Percentiles rank a stretch among this genome's conserved stretches.
Conservation (phyloP, 2,888 invertebrate species). For the Macaria notata region DNA sequence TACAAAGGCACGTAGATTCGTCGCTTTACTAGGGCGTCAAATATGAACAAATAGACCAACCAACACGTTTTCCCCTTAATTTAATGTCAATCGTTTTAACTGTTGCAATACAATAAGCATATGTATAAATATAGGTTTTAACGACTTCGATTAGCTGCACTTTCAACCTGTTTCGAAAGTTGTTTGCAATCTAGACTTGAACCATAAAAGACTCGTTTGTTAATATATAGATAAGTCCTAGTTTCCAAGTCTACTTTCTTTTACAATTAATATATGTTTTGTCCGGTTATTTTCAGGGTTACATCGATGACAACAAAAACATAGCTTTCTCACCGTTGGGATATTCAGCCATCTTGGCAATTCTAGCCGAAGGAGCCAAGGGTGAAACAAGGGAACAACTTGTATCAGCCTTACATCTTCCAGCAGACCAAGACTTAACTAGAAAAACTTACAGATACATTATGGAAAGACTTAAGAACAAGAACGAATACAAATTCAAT, state of each 20-base stretch:
- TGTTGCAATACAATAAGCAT: too few species aligned
- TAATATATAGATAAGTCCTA: slow-evolving; percentile 6
- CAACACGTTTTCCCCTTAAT: too few species aligned
- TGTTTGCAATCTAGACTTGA: slow-evolving; percentile 11
- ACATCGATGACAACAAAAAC: slow-evolving; percentile 78
- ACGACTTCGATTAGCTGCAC: slow-evolving; percentile 10
- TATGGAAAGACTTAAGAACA: slow-evolving; percentile 76
- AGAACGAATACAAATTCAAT: slow-evolving; percentile 71
- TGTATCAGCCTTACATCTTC: slow-evolving; percentile 78
- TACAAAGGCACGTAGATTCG: too few species aligned
- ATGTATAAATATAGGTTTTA: too few species aligned
- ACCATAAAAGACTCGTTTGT: background rate
- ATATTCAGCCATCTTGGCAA: slow-evolving; percentile 83
- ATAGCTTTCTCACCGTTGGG: slow-evolving; percentile 86
- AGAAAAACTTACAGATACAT: slow-evolving; percentile 74
- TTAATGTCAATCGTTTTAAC: too few species aligned
- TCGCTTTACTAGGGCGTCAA: too few species aligned
- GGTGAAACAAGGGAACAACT: slow-evolving; percentile 84
- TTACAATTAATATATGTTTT: background rate
- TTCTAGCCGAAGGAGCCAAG: slow-evolving; percentile 84
- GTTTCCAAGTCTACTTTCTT: slow-evolving; percentile 9
- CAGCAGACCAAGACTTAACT: slow-evolving; percentile 70
- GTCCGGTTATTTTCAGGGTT: slow-evolving; percentile 61
- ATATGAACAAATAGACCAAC: too few species aligned
- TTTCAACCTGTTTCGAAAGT: slow-evolving; percentile 19